phyloP scores from a whole-genome alignment of 2,888 invertebrate species.

The Corbicula japonica region DNA sequence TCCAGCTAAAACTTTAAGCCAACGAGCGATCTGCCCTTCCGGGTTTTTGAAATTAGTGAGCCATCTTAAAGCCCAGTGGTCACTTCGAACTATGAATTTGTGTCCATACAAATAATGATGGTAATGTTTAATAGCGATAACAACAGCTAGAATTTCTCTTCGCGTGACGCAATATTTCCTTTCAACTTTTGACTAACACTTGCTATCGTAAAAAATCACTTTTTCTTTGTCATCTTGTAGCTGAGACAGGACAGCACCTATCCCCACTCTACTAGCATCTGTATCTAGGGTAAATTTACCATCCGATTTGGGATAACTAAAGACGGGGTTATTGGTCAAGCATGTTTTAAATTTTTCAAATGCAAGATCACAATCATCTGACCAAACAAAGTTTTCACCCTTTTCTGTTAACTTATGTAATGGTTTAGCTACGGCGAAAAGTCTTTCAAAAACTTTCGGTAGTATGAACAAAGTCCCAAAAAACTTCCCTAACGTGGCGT shows the following conservation, averaged over 20 bases:
- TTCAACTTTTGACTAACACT: constrained; percentile 40
- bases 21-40: constrained; percentile 53
- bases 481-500: constrained; percentile 15
- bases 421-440: constrained; percentile 64
- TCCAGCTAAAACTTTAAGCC: constrained; percentile 47
- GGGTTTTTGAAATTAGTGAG: constrained; percentile 45
- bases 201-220: constrained; percentile 43
- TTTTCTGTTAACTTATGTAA: constrained; percentile 51
- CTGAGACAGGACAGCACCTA: constrained; percentile 38
- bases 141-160: constrained; percentile 49
- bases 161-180: constrained; percentile 46
- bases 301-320: constrained; percentile 36
- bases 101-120: constrained; percentile 62
- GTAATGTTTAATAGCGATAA: constrained; percentile 51
- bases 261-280: constrained; percentile 33
- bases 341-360: constrained; percentile 42
- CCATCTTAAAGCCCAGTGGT: constrained; percentile 56
- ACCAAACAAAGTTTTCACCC: constrained; percentile 47
- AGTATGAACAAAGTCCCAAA: constrained; percentile 38
- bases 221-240: constrained; percentile 41
- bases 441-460: constrained; percentile 46
- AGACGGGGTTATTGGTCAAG: constrained; percentile 31
- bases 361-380: constrained; percentile 33
- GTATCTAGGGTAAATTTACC: constrained; percentile 27
- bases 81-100: constrained; percentile 46